A percentile compares a stretch with the other conserved stretches of the same genome.
These are phyloP conservation scores for Centropyge bicolor DNA, from an alignment of 2,797 vertebrate species.

Conservation along the genomic window DNA sequence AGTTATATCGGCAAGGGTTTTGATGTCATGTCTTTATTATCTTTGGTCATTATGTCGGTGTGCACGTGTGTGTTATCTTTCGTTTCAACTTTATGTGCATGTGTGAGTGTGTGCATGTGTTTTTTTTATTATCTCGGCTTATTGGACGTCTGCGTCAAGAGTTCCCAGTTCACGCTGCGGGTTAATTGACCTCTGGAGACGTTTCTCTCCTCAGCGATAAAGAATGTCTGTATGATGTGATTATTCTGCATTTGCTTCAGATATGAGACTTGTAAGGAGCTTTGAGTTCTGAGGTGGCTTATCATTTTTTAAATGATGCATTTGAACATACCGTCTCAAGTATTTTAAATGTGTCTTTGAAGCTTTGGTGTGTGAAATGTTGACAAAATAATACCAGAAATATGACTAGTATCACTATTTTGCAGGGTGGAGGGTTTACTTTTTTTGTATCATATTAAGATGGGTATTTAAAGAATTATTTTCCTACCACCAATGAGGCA, in stretches of 20 bases:
- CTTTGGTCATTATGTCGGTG: background rate
- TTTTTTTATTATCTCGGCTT: constrained; percentile 48
- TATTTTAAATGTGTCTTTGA: constrained; percentile 40
- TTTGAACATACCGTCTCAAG: constrained; percentile 33
- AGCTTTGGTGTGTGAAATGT: constrained; percentile 24
- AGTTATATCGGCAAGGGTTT: constrained; percentile 14
- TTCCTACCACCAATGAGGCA: no score
- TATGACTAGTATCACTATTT: background rate
- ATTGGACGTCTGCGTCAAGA: constrained; percentile 38
- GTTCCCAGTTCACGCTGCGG: constrained; percentile 53
- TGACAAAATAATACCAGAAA: background rate
- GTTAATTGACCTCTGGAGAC: constrained; percentile 79
- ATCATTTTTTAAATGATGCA: constrained; percentile 50
- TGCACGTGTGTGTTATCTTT: constrained; percentile 16
- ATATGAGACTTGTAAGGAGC: constrained; percentile 45
- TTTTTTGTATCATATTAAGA: background rate
- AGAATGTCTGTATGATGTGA: constrained; percentile 64
- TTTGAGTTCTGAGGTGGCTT: constrained; percentile 42
- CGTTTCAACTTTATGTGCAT: constrained; percentile 1
- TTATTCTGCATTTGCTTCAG: constrained; percentile 51
- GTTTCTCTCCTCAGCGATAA: constrained; percentile 52
- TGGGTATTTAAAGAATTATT: background rate
- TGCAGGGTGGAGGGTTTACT: background rate
- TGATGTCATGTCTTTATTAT: constrained; percentile 31
- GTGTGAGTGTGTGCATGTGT: constrained; percentile 1